Conservation (phyloP, 2,797 vertebrate species). For the Platalea minor region DNA sequence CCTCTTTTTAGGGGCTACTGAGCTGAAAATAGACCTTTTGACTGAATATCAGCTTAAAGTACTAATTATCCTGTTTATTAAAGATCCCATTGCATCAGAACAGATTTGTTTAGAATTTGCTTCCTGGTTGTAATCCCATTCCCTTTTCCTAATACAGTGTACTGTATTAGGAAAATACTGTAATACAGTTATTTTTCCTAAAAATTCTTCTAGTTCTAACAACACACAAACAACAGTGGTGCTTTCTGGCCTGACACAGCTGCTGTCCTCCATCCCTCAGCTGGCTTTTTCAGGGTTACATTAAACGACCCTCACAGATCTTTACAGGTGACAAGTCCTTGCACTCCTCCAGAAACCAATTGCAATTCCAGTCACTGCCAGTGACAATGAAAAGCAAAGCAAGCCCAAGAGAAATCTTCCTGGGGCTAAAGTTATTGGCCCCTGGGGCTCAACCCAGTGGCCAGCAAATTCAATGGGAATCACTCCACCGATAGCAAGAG, state of each 20-base stretch:
- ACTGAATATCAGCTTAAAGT: neutral
- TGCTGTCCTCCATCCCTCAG: neutral
- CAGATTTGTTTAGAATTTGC: neutral
- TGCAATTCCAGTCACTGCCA: neutral
- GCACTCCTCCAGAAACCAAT: neutral
- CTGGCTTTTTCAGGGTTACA: neutral
- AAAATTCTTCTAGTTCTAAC: neutral
- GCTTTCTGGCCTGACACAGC: neutral
- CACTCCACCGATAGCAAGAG: neutral
- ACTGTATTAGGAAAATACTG: neutral
- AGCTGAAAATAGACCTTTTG: neutral
- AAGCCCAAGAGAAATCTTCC: neutral
- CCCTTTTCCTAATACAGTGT: neutral
- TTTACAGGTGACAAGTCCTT: neutral
- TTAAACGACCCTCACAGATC: neutral
- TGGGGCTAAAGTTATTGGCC: neutral
- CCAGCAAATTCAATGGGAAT: neutral
- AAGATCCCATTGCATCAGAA: neutral
- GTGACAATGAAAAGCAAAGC: neutral
- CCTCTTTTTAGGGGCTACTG: neutral
- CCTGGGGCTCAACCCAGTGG: neutral
- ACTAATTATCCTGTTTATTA: neutral
- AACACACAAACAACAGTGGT: neutral
- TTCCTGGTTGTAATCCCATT: neutral
- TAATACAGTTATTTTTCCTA: neutral